Base-by-base conservation (phyloP, 2,113 vertebrate genomes). In the Danio rerio region DNA sequence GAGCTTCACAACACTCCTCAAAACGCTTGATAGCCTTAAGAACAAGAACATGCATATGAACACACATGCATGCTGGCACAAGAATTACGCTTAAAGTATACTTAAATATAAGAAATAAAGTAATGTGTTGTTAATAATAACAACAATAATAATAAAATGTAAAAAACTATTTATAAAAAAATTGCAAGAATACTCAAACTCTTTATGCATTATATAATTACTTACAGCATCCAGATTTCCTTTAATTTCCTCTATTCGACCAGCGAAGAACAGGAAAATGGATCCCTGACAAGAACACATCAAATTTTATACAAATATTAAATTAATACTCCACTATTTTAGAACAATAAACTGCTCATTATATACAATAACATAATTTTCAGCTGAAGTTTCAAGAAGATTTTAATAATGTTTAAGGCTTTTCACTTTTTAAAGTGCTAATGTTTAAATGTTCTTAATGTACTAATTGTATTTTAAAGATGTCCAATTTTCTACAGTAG, bases 261-360 rank as follows among this genome's bases (percentile, higher is more conserved):
- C 98, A 56, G 97, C 97, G 70, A 99, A 99, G 91, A 99, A 99
- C 89, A 99, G 94, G 93, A 99, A 99, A 92, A 99, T 98, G 87
- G 97, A 96, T 12, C 98, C 97, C 98, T 99, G 89, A 81, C 90
- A 89, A 89, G 11, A n/a, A 65, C 9, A 79, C 7, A 50, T 18
- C 12, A 66, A 59, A 52, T 52, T 52, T 71, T 61, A 20, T 61
- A 31, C 18, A 61, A 59, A 61, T 20, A 21, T 61, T 10, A 12
- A 61, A 61, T 21, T 18, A 9, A 45, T 18, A 18, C 65, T 68
- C 65, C 6, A 45, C 16, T 68, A 68, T 18, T 21, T 21, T 9
- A 61, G n/a, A 68, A 18, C 5, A 68, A 16, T 1, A 5, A 61
- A 7, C 13, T 15, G 62, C 13, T 43, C 6, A 43, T 66, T 13